A percentile compares a stretch with the other conserved stretches of the same genome.
These are phyloP conservation scores for Drosophila kanapiae DNA, from an alignment of 1,140 invertebrate species.

Conservation along the genomic window DNA sequence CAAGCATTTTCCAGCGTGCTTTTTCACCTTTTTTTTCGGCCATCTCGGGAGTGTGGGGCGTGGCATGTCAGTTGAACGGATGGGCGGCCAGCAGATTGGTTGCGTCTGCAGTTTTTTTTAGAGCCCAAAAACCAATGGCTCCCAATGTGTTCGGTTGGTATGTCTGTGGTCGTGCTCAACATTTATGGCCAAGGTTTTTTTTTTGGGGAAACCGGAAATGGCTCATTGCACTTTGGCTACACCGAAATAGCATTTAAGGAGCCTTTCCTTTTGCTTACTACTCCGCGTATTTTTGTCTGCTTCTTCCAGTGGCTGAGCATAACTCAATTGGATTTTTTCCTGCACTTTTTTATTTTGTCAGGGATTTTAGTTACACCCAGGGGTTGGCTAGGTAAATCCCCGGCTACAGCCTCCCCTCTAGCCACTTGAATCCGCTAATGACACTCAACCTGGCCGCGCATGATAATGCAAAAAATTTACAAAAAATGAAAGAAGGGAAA, in stretches of 20 bases:
- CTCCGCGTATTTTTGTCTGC: constrained; percentile 13
- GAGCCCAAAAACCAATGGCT: constrained; percentile 13
- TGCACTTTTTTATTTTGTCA: constrained; percentile 2
- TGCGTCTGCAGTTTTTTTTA: constrained; percentile 68
- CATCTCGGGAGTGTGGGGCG: constrained; percentile 24
- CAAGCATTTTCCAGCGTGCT: constrained; percentile 26
- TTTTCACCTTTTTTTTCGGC: constrained; percentile 55
- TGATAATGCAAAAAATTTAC: constrained; percentile 69
- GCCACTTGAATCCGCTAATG: constrained; percentile 56
- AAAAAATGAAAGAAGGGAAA: constrained; percentile 35
- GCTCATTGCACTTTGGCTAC: constrained; percentile 84
- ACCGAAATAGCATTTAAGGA: constrained; percentile 78
- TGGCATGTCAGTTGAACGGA: constrained; percentile 70
- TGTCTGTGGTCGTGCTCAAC: constrained; percentile 81
- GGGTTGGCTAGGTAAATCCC: constrained; percentile 44
- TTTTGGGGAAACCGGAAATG: constrained; percentile 45
- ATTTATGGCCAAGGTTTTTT: constrained; percentile 70
- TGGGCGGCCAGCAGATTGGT: constrained; percentile 75
- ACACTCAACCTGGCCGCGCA: constrained; percentile 62
- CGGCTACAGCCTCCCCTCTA: constrained; percentile 52
- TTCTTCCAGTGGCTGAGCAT: constrained; percentile 51
- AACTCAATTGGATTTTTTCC: constrained; percentile 71
- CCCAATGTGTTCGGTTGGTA: constrained; percentile 34
- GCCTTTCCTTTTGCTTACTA: constrained; percentile 62
- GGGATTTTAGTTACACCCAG: constrained; percentile 19